A percentile compares a stretch with the other conserved stretches of the same genome.
phyloP scores from a whole-genome alignment of 2,888 invertebrate species.

The Gonocerus acuteangulatus region DNA sequence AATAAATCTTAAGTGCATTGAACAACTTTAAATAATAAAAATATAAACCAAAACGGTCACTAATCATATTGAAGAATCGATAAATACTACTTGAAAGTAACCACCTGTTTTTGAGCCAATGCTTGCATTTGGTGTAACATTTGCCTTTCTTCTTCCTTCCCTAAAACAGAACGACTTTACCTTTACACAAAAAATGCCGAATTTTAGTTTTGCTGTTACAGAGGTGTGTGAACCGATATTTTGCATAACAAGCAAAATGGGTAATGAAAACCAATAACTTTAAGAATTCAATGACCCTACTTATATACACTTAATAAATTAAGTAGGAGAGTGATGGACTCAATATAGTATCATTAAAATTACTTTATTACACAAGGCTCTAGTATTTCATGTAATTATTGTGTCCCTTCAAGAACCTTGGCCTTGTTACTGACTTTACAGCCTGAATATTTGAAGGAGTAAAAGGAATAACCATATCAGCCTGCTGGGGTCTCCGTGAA shows the following conservation, averaged over 20 bases:
- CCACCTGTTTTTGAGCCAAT: conserved; percentile 93
- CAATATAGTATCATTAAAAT: too few species aligned
- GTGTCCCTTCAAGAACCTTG: too few species aligned
- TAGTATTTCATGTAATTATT: too few species aligned
- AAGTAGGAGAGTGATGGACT: too few species aligned
- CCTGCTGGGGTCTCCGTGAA: too few species aligned
- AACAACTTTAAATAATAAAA: conserved; percentile 27
- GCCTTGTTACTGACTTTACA: too few species aligned
- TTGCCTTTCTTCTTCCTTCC: conserved; percentile 90
- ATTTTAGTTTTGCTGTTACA: conserved; percentile 9
- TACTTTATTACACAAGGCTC: too few species aligned
- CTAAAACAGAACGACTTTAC: conserved; percentile 53
- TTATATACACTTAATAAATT: too few species aligned
- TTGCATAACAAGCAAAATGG: neutral
- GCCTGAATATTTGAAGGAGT: too few species aligned
- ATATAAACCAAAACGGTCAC: conserved; percentile 20
- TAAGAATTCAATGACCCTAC: too few species aligned
- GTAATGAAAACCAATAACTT: neutral
- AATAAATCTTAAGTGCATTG: conserved; percentile 29
- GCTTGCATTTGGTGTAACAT: conserved; percentile 97
- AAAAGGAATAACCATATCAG: too few species aligned
- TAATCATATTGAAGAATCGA: conserved; percentile 34
- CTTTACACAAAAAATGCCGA: conserved; percentile 31
- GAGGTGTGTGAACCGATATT: conserved; percentile 9
- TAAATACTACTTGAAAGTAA: conserved; percentile 41